Percentiles rank a stretch among this genome's conserved stretches.
phyloP scores from a whole-genome alignment of 2,888 invertebrate species.

The Caenorhabditis drosophilae region DNA sequence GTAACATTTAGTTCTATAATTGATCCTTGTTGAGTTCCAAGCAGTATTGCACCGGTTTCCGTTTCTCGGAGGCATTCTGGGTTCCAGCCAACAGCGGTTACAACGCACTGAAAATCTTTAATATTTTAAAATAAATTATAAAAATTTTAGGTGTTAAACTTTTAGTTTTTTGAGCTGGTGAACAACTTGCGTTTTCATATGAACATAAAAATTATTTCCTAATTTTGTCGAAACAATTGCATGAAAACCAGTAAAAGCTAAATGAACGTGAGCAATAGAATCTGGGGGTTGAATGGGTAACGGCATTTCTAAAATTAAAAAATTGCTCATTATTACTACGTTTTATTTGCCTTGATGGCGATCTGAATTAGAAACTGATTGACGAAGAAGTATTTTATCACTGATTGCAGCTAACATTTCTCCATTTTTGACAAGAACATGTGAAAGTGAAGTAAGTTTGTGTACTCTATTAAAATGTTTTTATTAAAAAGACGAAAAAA shows the following conservation, averaged over 20 bases:
- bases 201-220: constrained; percentile 64
- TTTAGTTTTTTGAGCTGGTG: constrained; percentile 53
- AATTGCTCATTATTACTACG: not conserved
- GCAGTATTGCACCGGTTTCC: constrained; percentile 61
- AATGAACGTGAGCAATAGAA: constrained; percentile 53
- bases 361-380: constrained; percentile 20
- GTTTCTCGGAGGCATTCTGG: constrained; percentile 53
- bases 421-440: constrained; percentile 38
- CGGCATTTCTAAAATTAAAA: constrained; percentile 38
- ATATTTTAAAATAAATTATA: too few relatives aligned
- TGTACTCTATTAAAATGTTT: constrained; percentile 16
- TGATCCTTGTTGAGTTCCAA: constrained; percentile 61
- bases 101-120: too few relatives aligned
- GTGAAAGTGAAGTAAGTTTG: constrained; percentile 12
- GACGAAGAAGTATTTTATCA: constrained; percentile 21
- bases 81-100: constrained; percentile 67
- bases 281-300: constrained; percentile 45
- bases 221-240: constrained; percentile 54
- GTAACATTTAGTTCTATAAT: constrained; percentile 42
- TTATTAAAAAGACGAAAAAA: not conserved
- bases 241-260: constrained; percentile 57
- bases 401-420: constrained; percentile 36
- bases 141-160: too few relatives aligned
- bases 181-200: constrained; percentile 38
- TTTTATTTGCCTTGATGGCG: constrained; percentile 15